phyloP scores from a whole-genome alignment of 2,888 invertebrate genomes.

The Drosophila longiperda region DNA sequence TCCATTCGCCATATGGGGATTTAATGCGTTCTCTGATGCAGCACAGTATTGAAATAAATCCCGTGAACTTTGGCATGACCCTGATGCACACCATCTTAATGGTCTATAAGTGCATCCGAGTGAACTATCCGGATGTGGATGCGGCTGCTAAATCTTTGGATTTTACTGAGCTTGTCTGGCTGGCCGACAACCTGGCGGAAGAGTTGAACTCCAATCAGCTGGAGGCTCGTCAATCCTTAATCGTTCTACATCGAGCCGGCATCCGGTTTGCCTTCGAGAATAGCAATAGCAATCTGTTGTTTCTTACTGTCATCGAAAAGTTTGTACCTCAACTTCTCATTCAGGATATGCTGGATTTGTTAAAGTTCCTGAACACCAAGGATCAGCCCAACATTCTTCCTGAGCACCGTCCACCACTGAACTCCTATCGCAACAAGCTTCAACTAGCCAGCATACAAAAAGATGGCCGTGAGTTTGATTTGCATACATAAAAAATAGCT shows the following conservation, averaged over 20 bases:
- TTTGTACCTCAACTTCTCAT: slow-evolving; percentile 58
- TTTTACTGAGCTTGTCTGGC: slow-evolving; percentile 28
- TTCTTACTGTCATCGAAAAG: slow-evolving; percentile 36
- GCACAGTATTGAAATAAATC: slow-evolving; percentile 36
- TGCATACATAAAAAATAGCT: neutral
- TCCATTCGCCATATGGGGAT: slow-evolving; percentile 48
- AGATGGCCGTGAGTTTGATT: slow-evolving; percentile 31
- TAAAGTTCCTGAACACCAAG: slow-evolving; percentile 9
- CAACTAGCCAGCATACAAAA: slow-evolving; percentile 6
- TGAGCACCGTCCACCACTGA: slow-evolving; percentile 36
- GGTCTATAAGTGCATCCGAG: slow-evolving; percentile 28
- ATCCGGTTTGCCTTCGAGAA: slow-evolving; percentile 46
- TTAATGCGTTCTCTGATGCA: slow-evolving; percentile 52
- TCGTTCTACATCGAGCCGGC: slow-evolving; percentile 54
- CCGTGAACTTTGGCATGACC: slow-evolving; percentile 61
- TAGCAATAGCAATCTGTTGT: slow-evolving; percentile 24
- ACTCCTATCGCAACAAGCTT: slow-evolving; percentile 39
- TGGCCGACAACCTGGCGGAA: slow-evolving; percentile 44
- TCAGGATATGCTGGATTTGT: slow-evolving; percentile 49
- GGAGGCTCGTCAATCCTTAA: slow-evolving; percentile 32
- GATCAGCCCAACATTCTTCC: slow-evolving; percentile 7
- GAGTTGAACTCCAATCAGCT: slow-evolving; percentile 27
- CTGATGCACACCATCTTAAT: slow-evolving; percentile 57
- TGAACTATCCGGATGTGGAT: neutral
- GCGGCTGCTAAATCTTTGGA: slow-evolving; percentile 19